Conservation (phyloP, 2,797 vertebrate species). For the Neosalanx taihuensis region DNA sequence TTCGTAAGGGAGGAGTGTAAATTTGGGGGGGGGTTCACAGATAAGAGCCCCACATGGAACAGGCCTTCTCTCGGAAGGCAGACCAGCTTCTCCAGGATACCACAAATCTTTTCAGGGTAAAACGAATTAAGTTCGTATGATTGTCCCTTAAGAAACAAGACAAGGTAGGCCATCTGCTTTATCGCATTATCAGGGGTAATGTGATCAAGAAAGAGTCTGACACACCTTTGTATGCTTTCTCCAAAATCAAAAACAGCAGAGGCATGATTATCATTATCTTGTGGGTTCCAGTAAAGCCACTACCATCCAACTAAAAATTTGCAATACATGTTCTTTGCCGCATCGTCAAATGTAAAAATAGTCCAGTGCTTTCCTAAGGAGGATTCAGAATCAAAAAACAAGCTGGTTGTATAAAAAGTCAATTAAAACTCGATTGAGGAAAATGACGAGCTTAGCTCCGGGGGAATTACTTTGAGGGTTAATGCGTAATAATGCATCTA, state of each 20-base stretch:
- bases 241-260: conserved; percentile 3
- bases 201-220: conserved; percentile 38
- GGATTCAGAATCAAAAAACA: not conserved
- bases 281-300: conserved; percentile 8
- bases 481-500: conserved; percentile 48
- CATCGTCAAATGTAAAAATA: conserved; percentile 16
- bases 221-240: conserved; percentile 43
- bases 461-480: conserved; percentile 46
- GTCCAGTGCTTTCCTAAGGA: conserved; percentile 16
- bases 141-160: conserved; percentile 86
- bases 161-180: conserved; percentile 75
- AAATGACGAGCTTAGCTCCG: conserved; percentile 11
- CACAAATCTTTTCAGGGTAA: conserved; percentile 43
- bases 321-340: conserved; percentile 12
- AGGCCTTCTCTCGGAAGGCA: conserved; percentile 44
- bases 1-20: conserved; percentile 83
- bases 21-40: conserved; percentile 39
- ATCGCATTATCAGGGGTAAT: conserved; percentile 33
- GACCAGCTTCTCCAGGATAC: conserved; percentile 33
- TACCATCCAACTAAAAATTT: conserved; percentile 1
- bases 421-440: conserved; percentile 20
- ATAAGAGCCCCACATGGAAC: conserved; percentile 46
- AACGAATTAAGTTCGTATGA: conserved; percentile 80
- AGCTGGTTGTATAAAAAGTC: conserved; percentile 1
- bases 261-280: not conserved